Conservation (phyloP, 2,888 invertebrate species). For the Fragum whitleyi region DNA sequence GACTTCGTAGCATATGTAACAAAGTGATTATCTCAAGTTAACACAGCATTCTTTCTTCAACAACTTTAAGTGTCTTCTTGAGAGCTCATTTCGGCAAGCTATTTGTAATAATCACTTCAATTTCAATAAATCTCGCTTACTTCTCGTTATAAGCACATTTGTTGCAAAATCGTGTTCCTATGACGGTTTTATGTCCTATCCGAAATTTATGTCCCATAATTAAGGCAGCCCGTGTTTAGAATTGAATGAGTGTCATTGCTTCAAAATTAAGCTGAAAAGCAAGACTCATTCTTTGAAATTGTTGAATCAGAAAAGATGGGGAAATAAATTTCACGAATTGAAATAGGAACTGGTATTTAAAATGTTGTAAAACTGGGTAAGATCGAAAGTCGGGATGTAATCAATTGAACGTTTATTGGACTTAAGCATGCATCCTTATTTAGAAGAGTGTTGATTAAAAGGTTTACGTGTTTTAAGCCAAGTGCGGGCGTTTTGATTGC, state of each 20-base stretch:
- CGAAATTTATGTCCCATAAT: slow-evolving; percentile 64
- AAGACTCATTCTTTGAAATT: slow-evolving; percentile 50
- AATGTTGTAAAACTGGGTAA: slow-evolving; percentile 52
- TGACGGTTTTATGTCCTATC: slow-evolving; percentile 63
- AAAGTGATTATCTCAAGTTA: no score
- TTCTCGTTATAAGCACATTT: slow-evolving; percentile 53
- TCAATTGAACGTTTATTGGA: slow-evolving; percentile 35
- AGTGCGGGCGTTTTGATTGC: slow-evolving; percentile 31
- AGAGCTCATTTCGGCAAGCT: slow-evolving; percentile 1
- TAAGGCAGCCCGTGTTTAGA: slow-evolving; percentile 45
- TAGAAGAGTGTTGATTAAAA: slow-evolving; percentile 12
- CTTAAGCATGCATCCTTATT: slow-evolving; percentile 34
- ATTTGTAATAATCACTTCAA: slow-evolving; percentile 53
- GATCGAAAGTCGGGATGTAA: slow-evolving; percentile 38
- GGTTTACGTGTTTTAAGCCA: slow-evolving; percentile 26
- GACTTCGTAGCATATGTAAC: no score
- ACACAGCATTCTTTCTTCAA: background rate
- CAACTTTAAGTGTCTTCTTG: slow-evolving; percentile 10
- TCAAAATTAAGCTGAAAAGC: slow-evolving; percentile 32
- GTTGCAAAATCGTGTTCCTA: slow-evolving; percentile 49
- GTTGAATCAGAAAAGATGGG: slow-evolving; percentile 57
- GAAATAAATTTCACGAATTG: slow-evolving; percentile 60
- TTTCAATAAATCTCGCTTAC: slow-evolving; percentile 57
- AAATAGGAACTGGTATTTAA: slow-evolving; percentile 60
- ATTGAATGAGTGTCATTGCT: slow-evolving; percentile 41